Evolutionary conservation across 2,113 vertebrate genomes (phyloP), one percentile per base, ranked within the genome.

Genomic region (Accipiter cooperii): DNA sequence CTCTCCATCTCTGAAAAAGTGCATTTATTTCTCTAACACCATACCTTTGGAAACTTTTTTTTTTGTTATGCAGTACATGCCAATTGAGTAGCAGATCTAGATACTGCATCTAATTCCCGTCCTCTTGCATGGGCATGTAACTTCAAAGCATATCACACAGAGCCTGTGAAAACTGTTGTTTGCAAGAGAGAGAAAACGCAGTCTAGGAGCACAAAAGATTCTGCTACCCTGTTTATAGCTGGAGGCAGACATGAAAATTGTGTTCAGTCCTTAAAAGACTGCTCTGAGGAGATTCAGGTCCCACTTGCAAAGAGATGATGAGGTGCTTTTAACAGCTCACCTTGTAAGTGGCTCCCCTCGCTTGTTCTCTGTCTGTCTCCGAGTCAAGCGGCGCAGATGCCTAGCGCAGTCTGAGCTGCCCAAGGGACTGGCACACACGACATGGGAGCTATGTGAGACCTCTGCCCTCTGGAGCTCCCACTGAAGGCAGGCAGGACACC

Each of bases 391-490:
- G 60, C 2, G 1, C 31, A 34, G 51, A 36, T 5, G 2, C 22
- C 46, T 34, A 13, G 21, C 20, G 40, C 25, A 31, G 63, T 8
- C 44, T 51, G 19, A 61, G 55, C 57, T 71, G 57, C 51, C 40
- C 1, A 0, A 71, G 64, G 36, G 33, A 46, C 64, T 46, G 52
- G 51, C 33, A 34, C 20, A 26, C 0, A 2, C 0, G 1, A 52
- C 49, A 44, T 0, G 4, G 51, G 61, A 76, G 36, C 36, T 46
- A 5, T 4, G 4, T 3, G 19, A 80, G 14, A 57, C 6, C 52
- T 34, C 31, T 57, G 34, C 31, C 25, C 66, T 25, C 38, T 22
- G 17, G 17, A 40, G 51, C 49, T 60, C 28, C 47, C 1, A 2
- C 51, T 33, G 46, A 61, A 55, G 46, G 57, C 63, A 44, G 15